Percentiles rank a stretch among this genome's conserved stretches.
Conservation (phyloP, 23 tunicate genomes). For the Diplosoma virens region DNA sequence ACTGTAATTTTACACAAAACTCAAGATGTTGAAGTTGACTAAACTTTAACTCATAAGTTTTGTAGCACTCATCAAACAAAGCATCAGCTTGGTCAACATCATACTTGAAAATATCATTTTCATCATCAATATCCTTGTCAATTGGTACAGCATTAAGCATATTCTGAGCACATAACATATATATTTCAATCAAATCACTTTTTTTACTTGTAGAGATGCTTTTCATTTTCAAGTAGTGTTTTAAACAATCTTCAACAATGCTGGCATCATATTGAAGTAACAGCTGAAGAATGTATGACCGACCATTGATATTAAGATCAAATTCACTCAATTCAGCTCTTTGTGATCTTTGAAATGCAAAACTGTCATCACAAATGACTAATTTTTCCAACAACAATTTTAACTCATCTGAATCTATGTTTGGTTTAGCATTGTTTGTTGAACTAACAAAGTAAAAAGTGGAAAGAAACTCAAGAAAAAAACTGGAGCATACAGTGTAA, state of each 20-base stretch:
- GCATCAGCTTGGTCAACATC: neutral
- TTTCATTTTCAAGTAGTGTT: conserved; percentile 23
- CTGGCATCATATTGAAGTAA: conserved; percentile 19
- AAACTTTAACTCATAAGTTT: neutral
- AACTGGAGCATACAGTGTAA: conserved; percentile 37
- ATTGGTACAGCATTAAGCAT: neutral
- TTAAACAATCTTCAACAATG: neutral
- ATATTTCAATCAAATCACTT: conserved; percentile 17
- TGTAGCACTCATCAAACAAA: conserved; percentile 9
- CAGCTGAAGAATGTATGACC: conserved; percentile 44
- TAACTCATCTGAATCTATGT: too few species aligned
- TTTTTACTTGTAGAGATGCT: conserved; percentile 13
- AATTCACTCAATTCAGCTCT: neutral
- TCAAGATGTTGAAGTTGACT: conserved; percentile 32
- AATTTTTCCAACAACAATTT: conserved; percentile 13
- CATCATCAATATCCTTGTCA: neutral
- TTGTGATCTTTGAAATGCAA: too few species aligned
- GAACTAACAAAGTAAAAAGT: conserved; percentile 35
- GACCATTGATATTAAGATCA: conserved; percentile 28
- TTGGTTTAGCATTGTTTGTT: too few species aligned
- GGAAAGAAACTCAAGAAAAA: too few species aligned
- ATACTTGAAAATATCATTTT: neutral
- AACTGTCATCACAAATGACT: conserved; percentile 33
- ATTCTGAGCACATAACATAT: conserved; percentile 32
- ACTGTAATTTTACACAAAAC: conserved; percentile 9